phyloP scores from a whole-genome alignment of 2,113 vertebrate species.

The Calidris pygmaea region DNA sequence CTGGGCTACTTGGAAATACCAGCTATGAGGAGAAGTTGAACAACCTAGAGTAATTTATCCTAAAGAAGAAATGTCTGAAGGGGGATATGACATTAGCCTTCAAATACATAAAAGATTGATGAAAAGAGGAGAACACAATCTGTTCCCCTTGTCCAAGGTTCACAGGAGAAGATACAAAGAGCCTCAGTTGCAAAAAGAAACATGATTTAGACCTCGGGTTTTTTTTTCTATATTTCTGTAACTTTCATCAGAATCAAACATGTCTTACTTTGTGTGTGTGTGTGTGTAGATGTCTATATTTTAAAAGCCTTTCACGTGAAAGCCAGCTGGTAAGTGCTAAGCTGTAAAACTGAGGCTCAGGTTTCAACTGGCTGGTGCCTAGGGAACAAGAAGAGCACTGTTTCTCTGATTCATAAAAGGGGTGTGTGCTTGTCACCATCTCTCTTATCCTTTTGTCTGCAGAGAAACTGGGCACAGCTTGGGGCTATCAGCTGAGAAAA shows the following conservation, averaged over 20 bases:
- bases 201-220: neutral
- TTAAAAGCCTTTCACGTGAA: constrained; percentile 40
- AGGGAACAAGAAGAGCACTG: constrained; percentile 55
- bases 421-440: constrained; percentile 42
- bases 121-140: constrained; percentile 57
- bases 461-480: constrained; percentile 15
- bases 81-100: constrained; percentile 43
- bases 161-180: constrained; percentile 9
- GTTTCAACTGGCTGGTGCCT: constrained; percentile 34
- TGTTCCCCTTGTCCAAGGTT: constrained; percentile 41
- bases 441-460: constrained; percentile 45
- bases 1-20: neutral
- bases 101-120: constrained; percentile 60
- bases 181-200: neutral
- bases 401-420: constrained; percentile 51
- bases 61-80: constrained; percentile 17
- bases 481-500: constrained; percentile 36
- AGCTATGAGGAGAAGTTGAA: neutral
- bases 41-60: constrained; percentile 40
- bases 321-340: constrained; percentile 36
- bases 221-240: neutral
- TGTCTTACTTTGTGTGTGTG: neutral
- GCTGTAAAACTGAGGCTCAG: constrained; percentile 50
- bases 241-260: neutral
- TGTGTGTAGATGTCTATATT: neutral